A percentile compares a stretch with the other conserved stretches of the same genome.
These are phyloP conservation scores for Luehdorfia chinensis DNA, from an alignment of 1,140 invertebrate genomes.

Conservation along the genomic window DNA sequence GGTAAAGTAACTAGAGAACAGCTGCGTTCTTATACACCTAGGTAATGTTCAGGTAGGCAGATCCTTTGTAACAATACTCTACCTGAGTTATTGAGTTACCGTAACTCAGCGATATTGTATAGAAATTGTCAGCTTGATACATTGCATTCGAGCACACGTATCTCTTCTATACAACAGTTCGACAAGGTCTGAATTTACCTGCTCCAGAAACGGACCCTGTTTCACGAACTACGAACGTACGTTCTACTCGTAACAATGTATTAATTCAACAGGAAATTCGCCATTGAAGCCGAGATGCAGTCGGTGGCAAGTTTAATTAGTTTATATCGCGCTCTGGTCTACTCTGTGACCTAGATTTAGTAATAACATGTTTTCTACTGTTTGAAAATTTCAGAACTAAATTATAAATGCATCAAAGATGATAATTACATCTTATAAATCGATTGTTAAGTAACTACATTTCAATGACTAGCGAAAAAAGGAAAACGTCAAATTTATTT, in stretches of 20 bases:
- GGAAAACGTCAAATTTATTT: no score
- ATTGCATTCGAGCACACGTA: slow-evolving; percentile 38
- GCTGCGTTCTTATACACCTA: no score
- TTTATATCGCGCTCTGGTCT: slow-evolving; percentile 18
- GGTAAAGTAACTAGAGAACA: no score
- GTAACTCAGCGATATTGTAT: slow-evolving; percentile 23
- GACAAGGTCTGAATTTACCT: slow-evolving; percentile 49
- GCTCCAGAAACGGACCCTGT: slow-evolving; percentile 41
- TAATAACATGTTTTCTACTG: no score
- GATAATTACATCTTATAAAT: no score
- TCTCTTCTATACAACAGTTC: slow-evolving; percentile 20
- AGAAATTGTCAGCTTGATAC: slow-evolving; percentile 28
- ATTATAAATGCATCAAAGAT: no score
- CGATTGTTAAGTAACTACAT: no score
- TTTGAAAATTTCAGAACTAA: no score
- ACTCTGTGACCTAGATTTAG: not conserved
- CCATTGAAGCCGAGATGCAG: slow-evolving; percentile 43
- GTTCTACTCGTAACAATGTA: slow-evolving; percentile 37
- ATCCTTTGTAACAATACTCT: slow-evolving; percentile 5
- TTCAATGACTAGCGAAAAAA: no score
- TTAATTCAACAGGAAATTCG: slow-evolving; percentile 44
- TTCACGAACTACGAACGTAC: slow-evolving; percentile 25
- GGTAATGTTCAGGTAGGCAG: no score
- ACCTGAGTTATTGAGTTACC: slow-evolving; percentile 19
- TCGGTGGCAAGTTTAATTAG: slow-evolving; percentile 44